Base-by-base conservation (phyloP, 2,797 vertebrate species). In the Moxostoma hubbsi region DNA sequence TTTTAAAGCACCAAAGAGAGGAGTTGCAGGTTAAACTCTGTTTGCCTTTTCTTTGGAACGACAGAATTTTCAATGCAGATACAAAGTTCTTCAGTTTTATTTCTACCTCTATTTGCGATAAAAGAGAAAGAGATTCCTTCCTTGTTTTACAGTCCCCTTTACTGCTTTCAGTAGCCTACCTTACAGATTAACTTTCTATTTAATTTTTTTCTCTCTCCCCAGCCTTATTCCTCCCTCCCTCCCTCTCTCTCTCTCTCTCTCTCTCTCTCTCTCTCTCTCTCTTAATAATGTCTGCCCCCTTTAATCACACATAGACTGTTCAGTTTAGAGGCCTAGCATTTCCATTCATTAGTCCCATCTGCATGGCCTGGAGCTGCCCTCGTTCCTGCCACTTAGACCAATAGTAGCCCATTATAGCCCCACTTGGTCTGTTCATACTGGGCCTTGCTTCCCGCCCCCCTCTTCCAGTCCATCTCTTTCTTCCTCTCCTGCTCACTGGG, bases 321-420 rank as follows among this genome's bases (percentile, higher is more conserved):
- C 72, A 65, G 79, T 88, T 84, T 85, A 87, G 84, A 89, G 84
- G 81, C 88, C 71, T 79, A 86, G 47, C 80, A 88, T 90, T 90
- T 92, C 87, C 82, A 90, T 84, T 92, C 88, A 88, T 92, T 91
- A 89, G 87, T 86, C 89, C 86, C 74, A 63, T 76, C 86, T 86
- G 78, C 58, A 81, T 88, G 85, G 88, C 90, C 90, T 81, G 51
- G n/a, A 83, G 88, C 88, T 85, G 78, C 87, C 81, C 87, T 77
- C 80, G 68, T 64, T 83, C 82, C 86, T 84, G 83, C 86, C 82
- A 82, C 84, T 84, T 83, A 81, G 82, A 89, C 85, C 84, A 84
- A 79, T 59, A 84, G 85, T 80, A 87, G 80, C 79, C 87, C 86
- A 88, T 91, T 90, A 90, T 87, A 88, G 84, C 80, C 85, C 80